phyloP scores from a whole-genome alignment of 2,888 invertebrate species.

The Chrysolina oricalcia region DNA sequence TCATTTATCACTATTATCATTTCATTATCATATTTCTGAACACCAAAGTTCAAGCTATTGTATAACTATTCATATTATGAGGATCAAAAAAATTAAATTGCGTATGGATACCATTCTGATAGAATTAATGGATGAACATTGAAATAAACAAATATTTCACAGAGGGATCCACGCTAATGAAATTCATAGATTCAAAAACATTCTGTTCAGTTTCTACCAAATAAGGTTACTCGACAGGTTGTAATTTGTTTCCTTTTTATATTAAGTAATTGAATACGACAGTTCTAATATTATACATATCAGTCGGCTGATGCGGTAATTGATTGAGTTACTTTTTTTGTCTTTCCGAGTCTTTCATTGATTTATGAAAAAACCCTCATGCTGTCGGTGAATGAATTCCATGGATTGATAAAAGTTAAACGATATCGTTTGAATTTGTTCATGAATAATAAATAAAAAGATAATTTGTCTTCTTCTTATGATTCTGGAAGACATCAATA shows the following conservation, averaged over 20 bases:
- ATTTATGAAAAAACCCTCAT: no score
- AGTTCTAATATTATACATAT: constrained; percentile 15
- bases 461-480: no score
- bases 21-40: no score
- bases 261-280: background rate
- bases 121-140: background rate
- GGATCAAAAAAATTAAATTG: background rate
- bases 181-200: constrained; percentile 13
- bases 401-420: no score
- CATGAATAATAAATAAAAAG: no score
- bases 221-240: constrained; percentile 7
- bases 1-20: no score
- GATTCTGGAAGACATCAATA: no score
- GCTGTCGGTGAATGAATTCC: no score
- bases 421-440: no score
- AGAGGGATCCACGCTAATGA: background rate
- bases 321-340: constrained; percentile 3
- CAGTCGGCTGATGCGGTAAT: constrained; percentile 8
- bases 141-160: background rate
- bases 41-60: no score
- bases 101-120: background rate
- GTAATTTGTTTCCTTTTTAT: constrained; percentile 2
- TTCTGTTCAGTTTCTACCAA: constrained; percentile 11
- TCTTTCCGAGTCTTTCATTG: background rate
- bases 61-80: background rate